Conservation (phyloP, 2,797 vertebrate genomes). For the Lacerta bilineata region DNA sequence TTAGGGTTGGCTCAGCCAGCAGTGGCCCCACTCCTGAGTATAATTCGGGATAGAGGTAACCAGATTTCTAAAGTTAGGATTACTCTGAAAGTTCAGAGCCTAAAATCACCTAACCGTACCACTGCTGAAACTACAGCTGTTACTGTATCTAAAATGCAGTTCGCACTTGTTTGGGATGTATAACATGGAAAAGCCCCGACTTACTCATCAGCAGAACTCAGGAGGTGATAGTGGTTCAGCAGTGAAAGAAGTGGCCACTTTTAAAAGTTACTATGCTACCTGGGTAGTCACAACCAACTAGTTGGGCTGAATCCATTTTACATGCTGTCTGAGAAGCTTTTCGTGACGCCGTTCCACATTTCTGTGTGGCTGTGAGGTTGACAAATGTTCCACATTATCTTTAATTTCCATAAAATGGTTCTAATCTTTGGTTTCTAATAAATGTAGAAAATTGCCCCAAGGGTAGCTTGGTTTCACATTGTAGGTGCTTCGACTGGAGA, state of each 20-base stretch:
- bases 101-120: too few relatives aligned
- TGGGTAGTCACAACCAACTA: not conserved
- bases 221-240: not conserved
- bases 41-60: too few relatives aligned
- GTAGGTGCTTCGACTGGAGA: constrained; percentile 73
- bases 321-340: constrained; percentile 70
- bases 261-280: rapidly evolving
- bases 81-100: too few relatives aligned
- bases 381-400: constrained; percentile 80
- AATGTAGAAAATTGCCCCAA: constrained; percentile 72
- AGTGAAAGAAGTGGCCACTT: constrained; percentile 15
- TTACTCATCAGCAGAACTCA: not conserved
- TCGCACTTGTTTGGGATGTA: not conserved
- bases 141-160: not conserved
- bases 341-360: constrained; percentile 72
- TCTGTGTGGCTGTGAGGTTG: constrained; percentile 76
- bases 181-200: not conserved
- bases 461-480: constrained; percentile 73
- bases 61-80: too few relatives aligned
- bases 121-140: not conserved
- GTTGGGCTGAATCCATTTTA: constrained; percentile 52
- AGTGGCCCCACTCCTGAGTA: too few relatives aligned
- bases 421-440: constrained; percentile 82
- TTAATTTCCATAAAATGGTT: constrained; percentile 84
- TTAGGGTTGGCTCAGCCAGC: too few relatives aligned